Percentiles rank a stretch among this genome's conserved stretches.
phyloP scores from a whole-genome alignment of 1,140 invertebrate genomes.

The Holotrichia oblita region DNA sequence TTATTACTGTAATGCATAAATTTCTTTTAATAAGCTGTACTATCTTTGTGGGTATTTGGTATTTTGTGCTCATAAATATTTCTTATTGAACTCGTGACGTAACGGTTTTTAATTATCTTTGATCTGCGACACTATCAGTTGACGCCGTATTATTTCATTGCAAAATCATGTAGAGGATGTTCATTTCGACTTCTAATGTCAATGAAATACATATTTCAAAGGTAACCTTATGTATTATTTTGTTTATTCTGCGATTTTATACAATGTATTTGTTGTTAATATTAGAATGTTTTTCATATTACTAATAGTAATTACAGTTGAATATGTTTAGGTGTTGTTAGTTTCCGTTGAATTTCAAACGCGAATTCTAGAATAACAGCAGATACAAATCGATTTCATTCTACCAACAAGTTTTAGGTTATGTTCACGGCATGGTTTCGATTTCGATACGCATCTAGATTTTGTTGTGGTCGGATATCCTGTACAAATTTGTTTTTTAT shows the following conservation, averaged over 20 bases:
- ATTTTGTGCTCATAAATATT: neutral
- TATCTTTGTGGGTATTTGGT: neutral
- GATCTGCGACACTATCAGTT: neutral
- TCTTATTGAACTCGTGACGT: neutral
- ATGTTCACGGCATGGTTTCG: slow-evolving; percentile 14
- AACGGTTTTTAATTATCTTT: slow-evolving; percentile 21
- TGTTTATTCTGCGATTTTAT: no score
- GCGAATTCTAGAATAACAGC: neutral
- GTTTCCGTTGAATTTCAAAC: neutral
- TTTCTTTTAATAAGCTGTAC: neutral
- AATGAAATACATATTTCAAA: no score
- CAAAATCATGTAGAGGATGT: neutral
- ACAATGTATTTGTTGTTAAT: no score
- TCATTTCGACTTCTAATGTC: no score
- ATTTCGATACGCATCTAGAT: neutral
- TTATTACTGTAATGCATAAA: neutral
- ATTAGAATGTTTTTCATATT: no score
- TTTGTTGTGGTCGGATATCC: neutral
- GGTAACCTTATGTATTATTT: no score
- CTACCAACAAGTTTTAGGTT: neutral
- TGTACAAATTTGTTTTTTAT: neutral
- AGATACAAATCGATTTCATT: neutral
- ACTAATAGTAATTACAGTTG: neutral
- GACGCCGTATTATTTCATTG: neutral
- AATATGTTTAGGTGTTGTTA: neutral